Percentiles rank a stretch among this genome's conserved stretches.
These are phyloP conservation scores for Salvelinus fontinalis DNA, from an alignment of 2,113 vertebrate genomes.

Conservation along the genomic window DNA sequence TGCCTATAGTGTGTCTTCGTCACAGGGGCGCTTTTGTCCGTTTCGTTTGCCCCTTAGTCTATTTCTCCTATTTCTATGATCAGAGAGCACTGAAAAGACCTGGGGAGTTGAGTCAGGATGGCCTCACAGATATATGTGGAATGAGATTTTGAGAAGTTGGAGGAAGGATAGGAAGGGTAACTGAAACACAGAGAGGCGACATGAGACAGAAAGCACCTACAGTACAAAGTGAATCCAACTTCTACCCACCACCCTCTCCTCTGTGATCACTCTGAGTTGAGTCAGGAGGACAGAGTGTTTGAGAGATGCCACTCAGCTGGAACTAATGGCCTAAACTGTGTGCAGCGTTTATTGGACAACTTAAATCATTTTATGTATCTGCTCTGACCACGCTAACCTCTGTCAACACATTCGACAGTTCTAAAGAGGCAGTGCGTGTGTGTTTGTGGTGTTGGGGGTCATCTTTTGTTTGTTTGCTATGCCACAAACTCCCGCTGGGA, in stretches of 20 bases:
- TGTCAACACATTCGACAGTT: slow-evolving; percentile 10
- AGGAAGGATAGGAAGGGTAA: no score
- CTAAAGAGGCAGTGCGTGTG: slow-evolving; percentile 8
- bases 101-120: no score
- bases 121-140: no score
- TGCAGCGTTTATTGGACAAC: slow-evolving; percentile 50
- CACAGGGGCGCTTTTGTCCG: no score
- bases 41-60: no score
- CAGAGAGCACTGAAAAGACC: no score
- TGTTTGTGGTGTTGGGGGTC: slow-evolving; percentile 16
- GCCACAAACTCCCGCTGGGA: slow-evolving; percentile 32
- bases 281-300: slow-evolving; percentile 26
- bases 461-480: slow-evolving; percentile 47
- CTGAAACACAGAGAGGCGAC: no score
- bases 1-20: no score
- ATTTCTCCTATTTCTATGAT: no score
- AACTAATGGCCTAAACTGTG: slow-evolving; percentile 68
- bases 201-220: no score
- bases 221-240: not conserved
- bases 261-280: slow-evolving; percentile 47
- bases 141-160: not conserved
- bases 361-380: slow-evolving; percentile 61
- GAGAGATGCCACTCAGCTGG: slow-evolving; percentile 56
- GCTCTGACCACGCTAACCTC: slow-evolving; percentile 26
- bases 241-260: not conserved